Conservation (phyloP, 2,797 vertebrate genomes). For the Nannoperca obscura region DNA sequence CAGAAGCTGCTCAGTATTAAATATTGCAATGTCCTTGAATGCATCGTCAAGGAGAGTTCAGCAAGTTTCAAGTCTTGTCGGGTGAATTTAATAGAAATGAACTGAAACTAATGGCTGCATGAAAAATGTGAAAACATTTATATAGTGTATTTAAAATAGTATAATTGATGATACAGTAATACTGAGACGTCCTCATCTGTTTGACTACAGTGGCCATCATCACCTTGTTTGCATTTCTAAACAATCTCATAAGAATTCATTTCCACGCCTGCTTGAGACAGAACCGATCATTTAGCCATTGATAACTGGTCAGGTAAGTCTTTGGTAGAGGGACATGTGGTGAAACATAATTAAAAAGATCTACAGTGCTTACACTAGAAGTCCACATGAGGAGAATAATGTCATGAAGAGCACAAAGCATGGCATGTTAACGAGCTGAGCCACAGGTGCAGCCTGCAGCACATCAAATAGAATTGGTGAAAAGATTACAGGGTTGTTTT, state of each 20-base stretch:
- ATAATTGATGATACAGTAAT: neutral
- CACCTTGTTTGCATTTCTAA: neutral
- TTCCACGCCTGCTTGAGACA: neutral
- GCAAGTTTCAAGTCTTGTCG: neutral
- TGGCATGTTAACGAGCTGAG: conserved; percentile 20
- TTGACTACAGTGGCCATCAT: neutral
- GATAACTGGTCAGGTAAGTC: neutral
- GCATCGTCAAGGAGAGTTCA: neutral
- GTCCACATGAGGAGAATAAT: neutral
- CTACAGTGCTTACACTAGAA: neutral
- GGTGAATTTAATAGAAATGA: neutral
- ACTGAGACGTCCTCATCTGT: neutral
- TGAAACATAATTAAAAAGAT: neutral
- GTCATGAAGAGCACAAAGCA: neutral
- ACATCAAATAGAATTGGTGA: conserved; percentile 27
- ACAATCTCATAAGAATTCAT: neutral
- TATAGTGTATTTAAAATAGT: neutral
- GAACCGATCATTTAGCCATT: neutral
- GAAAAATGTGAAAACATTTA: neutral
- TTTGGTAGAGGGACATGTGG: neutral
- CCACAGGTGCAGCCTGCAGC: neutral
- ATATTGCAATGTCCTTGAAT: neutral
- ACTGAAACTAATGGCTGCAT: neutral
- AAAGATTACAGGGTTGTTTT: conserved; percentile 37
- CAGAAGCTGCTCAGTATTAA: neutral